These are phyloP conservation scores for Cantharis nigra DNA, from an alignment of 2,888 invertebrate species.

Conservation along the genomic window DNA sequence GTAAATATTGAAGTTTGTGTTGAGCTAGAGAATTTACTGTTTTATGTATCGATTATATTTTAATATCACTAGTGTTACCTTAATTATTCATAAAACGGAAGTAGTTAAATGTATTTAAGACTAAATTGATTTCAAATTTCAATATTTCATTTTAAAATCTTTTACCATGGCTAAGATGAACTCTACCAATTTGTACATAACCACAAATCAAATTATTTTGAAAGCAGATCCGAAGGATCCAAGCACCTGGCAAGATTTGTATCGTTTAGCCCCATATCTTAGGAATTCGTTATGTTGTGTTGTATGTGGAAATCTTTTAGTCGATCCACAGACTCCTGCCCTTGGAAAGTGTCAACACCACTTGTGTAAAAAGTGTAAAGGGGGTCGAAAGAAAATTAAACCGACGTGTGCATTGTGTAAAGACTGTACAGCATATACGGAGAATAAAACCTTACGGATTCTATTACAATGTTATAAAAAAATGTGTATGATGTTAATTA, in stretches of 20 bases:
- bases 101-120: neutral
- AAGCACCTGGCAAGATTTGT: slow-evolving; percentile 79
- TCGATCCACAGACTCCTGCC: slow-evolving; percentile 80
- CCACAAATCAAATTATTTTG: slow-evolving; percentile 79
- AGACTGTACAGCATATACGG: slow-evolving; percentile 79
- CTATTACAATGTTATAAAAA: slow-evolving; percentile 87
- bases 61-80: neutral
- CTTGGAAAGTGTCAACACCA: slow-evolving; percentile 84
- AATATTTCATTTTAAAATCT: neutral
- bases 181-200: slow-evolving; percentile 80
- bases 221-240: slow-evolving; percentile 74
- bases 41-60: neutral
- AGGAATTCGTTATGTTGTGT: slow-evolving; percentile 87
- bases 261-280: slow-evolving; percentile 81
- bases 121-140: neutral
- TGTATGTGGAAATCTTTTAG: slow-evolving; percentile 82
- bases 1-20: neutral
- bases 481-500: slow-evolving; percentile 81
- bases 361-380: slow-evolving; percentile 83
- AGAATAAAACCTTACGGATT: slow-evolving; percentile 80
- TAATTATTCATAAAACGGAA: neutral
- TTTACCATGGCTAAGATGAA: slow-evolving; percentile 62
- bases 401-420: slow-evolving; percentile 86
- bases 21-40: neutral
- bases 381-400: slow-evolving; percentile 82